Percentiles rank a stretch among this genome's conserved stretches.
Conservation (phyloP, 2,888 invertebrate genomes). For the Amiota minor region DNA sequence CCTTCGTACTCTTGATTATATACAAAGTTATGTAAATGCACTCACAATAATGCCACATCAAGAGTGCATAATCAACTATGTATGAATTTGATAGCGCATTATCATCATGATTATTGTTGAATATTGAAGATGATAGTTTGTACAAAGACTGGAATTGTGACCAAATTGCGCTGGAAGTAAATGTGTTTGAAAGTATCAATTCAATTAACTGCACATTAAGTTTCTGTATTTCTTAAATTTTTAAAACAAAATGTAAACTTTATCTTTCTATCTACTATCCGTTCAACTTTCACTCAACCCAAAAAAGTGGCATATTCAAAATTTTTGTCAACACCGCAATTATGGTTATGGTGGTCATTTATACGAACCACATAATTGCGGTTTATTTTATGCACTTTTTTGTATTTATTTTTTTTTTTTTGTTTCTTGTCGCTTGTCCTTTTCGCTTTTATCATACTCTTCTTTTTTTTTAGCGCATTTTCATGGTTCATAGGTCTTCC, state of each 20-base stretch:
- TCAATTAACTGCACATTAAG: too few relatives aligned
- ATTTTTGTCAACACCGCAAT: conserved; percentile 65
- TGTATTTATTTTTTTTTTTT: conserved; percentile 13
- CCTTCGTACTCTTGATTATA: conserved; percentile 40
- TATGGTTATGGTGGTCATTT: conserved; percentile 62
- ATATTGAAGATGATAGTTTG: too few relatives aligned
- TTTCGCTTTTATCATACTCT: neutral
- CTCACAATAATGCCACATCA: conserved; percentile 39
- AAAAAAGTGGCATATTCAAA: too few relatives aligned
- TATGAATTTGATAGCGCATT: conserved; percentile 65
- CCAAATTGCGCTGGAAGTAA: too few relatives aligned
- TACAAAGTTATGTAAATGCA: conserved; percentile 55
- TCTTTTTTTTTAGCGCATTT: conserved; percentile 36
- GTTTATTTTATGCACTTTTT: conserved; percentile 57
- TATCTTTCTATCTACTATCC: too few relatives aligned
- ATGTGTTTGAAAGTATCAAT: too few relatives aligned
- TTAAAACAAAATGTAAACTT: too few relatives aligned
- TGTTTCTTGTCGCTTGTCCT: neutral
- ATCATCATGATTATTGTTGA: conserved; percentile 47
- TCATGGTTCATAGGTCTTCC: conserved; percentile 62
- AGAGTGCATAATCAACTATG: conserved; percentile 64
- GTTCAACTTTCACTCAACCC: too few relatives aligned
- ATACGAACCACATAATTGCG: conserved; percentile 68
- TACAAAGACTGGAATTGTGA: too few relatives aligned
- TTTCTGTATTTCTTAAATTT: too few relatives aligned